Evolutionary conservation across 1,140 invertebrate species (phyloP).

Genomic region (Drosophila pseudoobscura): DNA sequence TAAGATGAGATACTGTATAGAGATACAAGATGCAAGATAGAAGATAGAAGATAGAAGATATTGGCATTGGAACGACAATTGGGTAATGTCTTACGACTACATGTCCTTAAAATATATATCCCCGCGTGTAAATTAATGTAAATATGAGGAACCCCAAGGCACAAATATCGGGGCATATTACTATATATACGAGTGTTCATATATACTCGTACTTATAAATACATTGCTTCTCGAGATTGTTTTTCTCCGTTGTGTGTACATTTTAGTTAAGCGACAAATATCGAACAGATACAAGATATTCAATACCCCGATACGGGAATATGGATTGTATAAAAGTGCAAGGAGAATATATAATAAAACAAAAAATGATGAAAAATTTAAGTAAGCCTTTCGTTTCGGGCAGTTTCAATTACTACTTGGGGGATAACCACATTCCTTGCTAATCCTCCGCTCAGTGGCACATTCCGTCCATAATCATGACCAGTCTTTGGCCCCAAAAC

Average conservation of each 20-base stretch:
- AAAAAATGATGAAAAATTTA: conserved; percentile 40
- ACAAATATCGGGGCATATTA: conserved; percentile 66
- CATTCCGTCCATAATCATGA: conserved; percentile 51
- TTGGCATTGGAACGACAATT: conserved; percentile 35
- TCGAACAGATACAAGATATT: conserved; percentile 1
- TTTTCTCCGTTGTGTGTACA: conserved; percentile 66
- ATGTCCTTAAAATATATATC: conserved; percentile 51
- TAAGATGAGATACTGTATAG: conserved; percentile 63
- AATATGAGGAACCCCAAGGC: no score
- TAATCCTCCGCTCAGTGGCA: conserved; percentile 13
- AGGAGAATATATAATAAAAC: conserved; percentile 30
- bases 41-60: neutral
- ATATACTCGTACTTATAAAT: conserved; percentile 48
- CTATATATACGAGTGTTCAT: conserved; percentile 59
- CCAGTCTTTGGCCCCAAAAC: conserved; percentile 31
- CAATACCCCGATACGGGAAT: conserved; percentile 14
- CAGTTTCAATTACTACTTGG: conserved; percentile 17
- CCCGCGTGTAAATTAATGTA: no score
- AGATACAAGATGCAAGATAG: neutral
- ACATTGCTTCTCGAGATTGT: conserved; percentile 57
- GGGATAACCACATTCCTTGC: neutral
- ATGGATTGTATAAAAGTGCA: conserved; percentile 53
- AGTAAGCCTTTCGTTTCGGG: conserved; percentile 39
- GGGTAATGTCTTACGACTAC: conserved; percentile 39
- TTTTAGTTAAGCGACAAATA: conserved; percentile 67